These are phyloP conservation scores for Chionodraco myersi DNA, from an alignment of 2,113 vertebrate genomes.

Conservation along the genomic window DNA sequence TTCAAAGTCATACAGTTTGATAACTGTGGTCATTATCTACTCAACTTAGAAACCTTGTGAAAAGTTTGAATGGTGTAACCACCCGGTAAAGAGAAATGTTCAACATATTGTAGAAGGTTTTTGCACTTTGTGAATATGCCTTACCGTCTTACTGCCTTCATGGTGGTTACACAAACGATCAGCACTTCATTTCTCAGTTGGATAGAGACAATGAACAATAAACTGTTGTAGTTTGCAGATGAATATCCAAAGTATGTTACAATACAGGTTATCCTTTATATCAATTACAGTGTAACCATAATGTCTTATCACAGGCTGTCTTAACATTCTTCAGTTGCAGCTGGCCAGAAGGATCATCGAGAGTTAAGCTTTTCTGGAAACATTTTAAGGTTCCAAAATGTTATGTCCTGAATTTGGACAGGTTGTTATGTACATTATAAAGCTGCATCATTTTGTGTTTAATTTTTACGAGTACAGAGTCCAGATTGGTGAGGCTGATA, in stretches of 20 bases:
- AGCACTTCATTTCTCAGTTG: neutral
- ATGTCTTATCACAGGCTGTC: neutral
- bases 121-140: constrained; percentile 7
- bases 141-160: neutral
- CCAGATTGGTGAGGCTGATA: neutral
- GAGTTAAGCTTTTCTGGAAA: neutral
- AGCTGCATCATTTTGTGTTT: neutral
- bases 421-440: neutral
- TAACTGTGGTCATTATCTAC: too few species aligned
- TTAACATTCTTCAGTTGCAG: neutral
- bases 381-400: neutral
- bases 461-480: neutral
- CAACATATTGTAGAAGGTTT: neutral
- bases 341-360: neutral
- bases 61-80: neutral
- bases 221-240: neutral
- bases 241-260: neutral
- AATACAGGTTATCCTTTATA: neutral
- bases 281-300: neutral
- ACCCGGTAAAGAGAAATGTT: neutral
- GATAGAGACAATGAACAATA: neutral
- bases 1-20: too few species aligned
- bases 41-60: neutral
- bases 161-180: neutral
- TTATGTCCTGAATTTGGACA: neutral